Evolutionary conservation across 2,113 vertebrate species (phyloP), one percentile per base, ranked within the genome.

Genomic region (Burhinus oedicnemus): DNA sequence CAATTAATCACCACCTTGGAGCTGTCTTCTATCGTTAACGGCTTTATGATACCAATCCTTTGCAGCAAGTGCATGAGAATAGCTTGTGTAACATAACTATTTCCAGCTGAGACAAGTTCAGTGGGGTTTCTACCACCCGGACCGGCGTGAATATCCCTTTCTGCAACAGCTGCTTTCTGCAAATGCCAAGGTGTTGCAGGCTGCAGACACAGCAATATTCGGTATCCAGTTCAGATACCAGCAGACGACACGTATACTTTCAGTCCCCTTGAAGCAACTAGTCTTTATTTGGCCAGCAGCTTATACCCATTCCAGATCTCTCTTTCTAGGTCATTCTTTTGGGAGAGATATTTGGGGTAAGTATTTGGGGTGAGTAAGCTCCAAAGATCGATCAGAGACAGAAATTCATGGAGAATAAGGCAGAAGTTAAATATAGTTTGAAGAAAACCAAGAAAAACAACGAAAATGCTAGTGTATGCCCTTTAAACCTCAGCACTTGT

Each of bases 1-100:
- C 68, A 95, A 96, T 97, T 96, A 91, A 97, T 96, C 96, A 96
- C 51, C 95, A 95, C 92, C 87, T 84, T 19, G 6, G 81, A 89
- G 94, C 83, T 95, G 93, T 34, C 95, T 94, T 65, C 85, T 76
- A 10, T 83, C 17, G 51, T 94, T 49, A 62, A 15, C 52, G 52
- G 86, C 90, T 91, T 47, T 52, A 60, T 36, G 90, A 88, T 71
- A 83, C 69, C 62, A 62, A 89, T 11, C 64, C 92, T 82, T 20
- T 40, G 92, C 92, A 77, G 92, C 94, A 95, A 97, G 92, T 92
- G 94, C 96, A 97, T 62, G 78, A 58, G 86, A 93, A 75, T 40
- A 81, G 66, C 92, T 94, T 91, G 92, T 92, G 93, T 89, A 96
- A 93, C n/a, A 57, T 32, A 27, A 57, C 64, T 8, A 58, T 21